These are phyloP conservation scores for Elachura formosa DNA, from an alignment of 2,113 vertebrate species.

Conservation along the genomic window DNA sequence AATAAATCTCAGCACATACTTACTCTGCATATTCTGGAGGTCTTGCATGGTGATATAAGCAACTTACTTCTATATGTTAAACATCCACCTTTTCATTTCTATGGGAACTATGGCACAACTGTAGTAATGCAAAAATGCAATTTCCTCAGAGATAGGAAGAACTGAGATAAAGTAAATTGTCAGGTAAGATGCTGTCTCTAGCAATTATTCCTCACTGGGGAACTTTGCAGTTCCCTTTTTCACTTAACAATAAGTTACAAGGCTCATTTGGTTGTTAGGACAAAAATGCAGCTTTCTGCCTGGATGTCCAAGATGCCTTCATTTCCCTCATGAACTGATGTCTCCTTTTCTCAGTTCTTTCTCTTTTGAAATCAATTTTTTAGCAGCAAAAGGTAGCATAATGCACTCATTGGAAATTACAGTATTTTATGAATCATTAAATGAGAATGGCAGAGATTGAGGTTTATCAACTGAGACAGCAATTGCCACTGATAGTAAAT, in stretches of 20 bases:
- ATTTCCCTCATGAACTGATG: not conserved
- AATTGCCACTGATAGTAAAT: not conserved
- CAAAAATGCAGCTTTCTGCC: not conserved
- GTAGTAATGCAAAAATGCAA: not conserved
- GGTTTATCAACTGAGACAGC: not conserved
- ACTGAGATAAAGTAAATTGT: not conserved
- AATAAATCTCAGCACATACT: not conserved
- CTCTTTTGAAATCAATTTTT: not conserved
- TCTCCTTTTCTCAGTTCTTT: not conserved
- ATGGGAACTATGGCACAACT: not conserved
- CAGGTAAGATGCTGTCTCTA: not conserved
- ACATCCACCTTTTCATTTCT: not conserved
- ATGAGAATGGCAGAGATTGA: not conserved
- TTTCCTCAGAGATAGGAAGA: not conserved
- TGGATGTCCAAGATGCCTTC: not conserved
- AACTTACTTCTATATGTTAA: not conserved
- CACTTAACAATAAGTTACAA: not conserved
- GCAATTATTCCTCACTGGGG: not conserved
- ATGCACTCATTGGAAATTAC: not conserved
- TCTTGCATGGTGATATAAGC: not conserved
- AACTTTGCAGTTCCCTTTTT: not conserved
- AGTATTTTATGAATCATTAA: constrained; percentile 30
- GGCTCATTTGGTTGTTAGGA: not conserved
- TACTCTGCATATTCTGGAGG: not conserved
- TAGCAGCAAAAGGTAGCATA: not conserved